Percentiles rank a stretch among this genome's conserved stretches.
Evolutionary conservation across 2,113 vertebrate species (phyloP).

Genomic region (Syrrhaptes paradoxus): DNA sequence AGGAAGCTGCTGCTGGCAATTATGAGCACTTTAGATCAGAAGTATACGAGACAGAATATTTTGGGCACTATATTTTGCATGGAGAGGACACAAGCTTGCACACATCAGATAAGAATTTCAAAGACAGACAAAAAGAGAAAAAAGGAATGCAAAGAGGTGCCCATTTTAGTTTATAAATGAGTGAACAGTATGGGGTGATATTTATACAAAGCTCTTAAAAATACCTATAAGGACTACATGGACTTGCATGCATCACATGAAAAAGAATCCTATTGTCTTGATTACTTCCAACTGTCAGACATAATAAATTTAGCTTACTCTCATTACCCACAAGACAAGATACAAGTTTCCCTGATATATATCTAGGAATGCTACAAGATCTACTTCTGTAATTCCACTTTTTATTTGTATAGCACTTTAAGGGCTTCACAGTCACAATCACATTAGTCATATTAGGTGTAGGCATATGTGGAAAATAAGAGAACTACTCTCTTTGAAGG

Average conservation of each 20-base stretch:
- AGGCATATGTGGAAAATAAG: neutral
- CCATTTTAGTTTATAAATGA: neutral
- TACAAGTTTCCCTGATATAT: neutral
- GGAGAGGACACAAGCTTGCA: neutral
- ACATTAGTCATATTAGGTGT: neutral
- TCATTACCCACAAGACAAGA: neutral
- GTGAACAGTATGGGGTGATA: neutral
- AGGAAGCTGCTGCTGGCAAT: neutral
- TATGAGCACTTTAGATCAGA: neutral
- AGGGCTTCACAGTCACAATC: conserved; percentile 8
- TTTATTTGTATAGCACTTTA: neutral
- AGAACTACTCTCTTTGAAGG: neutral
- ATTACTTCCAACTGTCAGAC: neutral
- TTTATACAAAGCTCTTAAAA: neutral
- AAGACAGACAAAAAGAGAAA: neutral
- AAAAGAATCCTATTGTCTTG: neutral
- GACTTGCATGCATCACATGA: neutral
- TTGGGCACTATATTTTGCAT: neutral
- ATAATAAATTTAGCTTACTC: neutral
- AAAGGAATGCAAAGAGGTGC: neutral
- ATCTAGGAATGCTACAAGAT: neutral
- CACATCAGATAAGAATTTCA: neutral
- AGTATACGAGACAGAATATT: neutral
- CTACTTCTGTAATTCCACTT: neutral
- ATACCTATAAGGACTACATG: neutral